Percentiles rank a stretch among this genome's conserved stretches.
These are phyloP conservation scores for Drosophila sp. DNA, from an alignment of 1,140 invertebrate genomes.

Conservation along the genomic window DNA sequence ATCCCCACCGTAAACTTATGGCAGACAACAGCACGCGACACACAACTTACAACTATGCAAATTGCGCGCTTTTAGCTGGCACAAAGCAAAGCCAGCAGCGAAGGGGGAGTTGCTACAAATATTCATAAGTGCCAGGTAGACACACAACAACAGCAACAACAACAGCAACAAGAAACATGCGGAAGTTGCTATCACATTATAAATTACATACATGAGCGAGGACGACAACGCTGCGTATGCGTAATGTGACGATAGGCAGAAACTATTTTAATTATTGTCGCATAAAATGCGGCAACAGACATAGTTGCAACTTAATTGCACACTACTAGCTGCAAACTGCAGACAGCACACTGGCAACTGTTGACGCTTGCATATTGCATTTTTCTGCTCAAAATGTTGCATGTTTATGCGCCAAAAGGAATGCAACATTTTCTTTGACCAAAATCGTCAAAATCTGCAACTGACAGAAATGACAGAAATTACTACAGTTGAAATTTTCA, in stretches of 20 bases:
- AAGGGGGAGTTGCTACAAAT: slow-evolving; percentile 51
- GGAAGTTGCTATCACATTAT: slow-evolving; percentile 77
- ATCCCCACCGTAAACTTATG: slow-evolving; percentile 47
- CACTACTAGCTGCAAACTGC: too few relatives aligned
- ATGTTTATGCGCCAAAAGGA: not conserved
- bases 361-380: too few relatives aligned
- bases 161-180: slow-evolving; percentile 27
- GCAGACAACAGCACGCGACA: slow-evolving; percentile 44
- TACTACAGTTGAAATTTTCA: too few relatives aligned
- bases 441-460: not conserved
- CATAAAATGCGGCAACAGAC: slow-evolving; percentile 53
- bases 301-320: slow-evolving; percentile 25
- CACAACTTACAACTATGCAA: slow-evolving; percentile 75
- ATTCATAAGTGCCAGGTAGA: slow-evolving; percentile 76
- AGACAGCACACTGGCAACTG: not conserved
- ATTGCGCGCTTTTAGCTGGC: slow-evolving; percentile 73
- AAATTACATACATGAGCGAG: slow-evolving; percentile 64
- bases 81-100: slow-evolving; percentile 39
- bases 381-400: not conserved
- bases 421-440: not conserved
- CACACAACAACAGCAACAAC: slow-evolving; percentile 23
- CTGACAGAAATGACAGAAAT: too few relatives aligned
- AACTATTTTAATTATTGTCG: slow-evolving; percentile 80
- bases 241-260: slow-evolving; percentile 75
- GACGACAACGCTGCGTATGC: slow-evolving; percentile 57